These are phyloP conservation scores for Bos indicus DNA, from an alignment of 2,113 vertebrate genomes.

Conservation along the genomic window DNA sequence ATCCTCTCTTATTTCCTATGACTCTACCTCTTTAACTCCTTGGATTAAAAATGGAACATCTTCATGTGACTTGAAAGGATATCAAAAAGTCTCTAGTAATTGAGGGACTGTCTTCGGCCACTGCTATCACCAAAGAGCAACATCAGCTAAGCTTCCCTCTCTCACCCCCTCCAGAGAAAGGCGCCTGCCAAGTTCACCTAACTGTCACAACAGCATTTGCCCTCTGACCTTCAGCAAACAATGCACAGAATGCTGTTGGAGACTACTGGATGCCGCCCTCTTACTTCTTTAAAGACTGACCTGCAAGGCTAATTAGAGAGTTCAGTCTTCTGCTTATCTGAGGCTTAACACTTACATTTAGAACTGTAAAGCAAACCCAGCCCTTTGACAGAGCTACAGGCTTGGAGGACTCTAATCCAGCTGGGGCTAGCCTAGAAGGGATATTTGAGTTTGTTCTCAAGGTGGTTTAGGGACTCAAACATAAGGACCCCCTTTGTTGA, in stretches of 20 bases:
- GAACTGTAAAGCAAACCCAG: constrained; percentile 72
- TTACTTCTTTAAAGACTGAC: constrained; percentile 72
- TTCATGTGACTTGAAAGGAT: background rate
- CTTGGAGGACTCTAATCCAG: background rate
- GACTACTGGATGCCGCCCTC: constrained; percentile 45
- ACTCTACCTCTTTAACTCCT: background rate
- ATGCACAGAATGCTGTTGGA: constrained; percentile 74
- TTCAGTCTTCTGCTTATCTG: constrained; percentile 66
- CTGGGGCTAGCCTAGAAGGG: background rate
- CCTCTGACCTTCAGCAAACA: constrained; percentile 82
- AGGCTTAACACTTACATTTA: constrained; percentile 60
- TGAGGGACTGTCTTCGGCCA: background rate
- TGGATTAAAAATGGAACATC: background rate
- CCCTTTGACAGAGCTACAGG: constrained; percentile 27
- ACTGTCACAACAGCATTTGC: constrained; percentile 81
- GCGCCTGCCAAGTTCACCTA: constrained; percentile 42
- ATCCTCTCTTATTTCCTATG: background rate
- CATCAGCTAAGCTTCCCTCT: background rate
- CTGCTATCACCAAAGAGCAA: background rate
- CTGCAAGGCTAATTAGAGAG: constrained; percentile 79
- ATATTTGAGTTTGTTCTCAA: constrained; percentile 23
- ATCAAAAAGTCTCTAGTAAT: background rate
- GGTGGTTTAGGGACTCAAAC: constrained; percentile 9
- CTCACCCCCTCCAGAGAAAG: constrained; percentile 23
- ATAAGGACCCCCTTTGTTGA: constrained; percentile 13